Evolutionary conservation across 2,797 vertebrate genomes (phyloP), one percentile per base, ranked within the genome.

Genomic region (Takifugu rubripes): DNA sequence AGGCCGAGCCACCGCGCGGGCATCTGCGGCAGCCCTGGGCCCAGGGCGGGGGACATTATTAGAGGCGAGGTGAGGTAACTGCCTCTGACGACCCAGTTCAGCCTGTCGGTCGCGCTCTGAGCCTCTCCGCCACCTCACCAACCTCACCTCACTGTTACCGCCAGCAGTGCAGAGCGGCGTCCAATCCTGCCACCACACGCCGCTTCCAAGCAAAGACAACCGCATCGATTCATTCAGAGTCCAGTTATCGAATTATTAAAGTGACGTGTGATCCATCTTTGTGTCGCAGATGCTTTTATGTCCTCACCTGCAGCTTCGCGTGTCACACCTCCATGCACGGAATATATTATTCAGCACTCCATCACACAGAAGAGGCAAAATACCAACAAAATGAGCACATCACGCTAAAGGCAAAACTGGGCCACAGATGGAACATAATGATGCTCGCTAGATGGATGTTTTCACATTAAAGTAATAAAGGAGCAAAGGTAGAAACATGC

Each of bases 1-100:
- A 76, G 70, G 59, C 76, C 59, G 73, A 68, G 79, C 72, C 81
- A 83, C 85, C 69, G 71, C 50, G 55, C 60, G 72, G 69, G 75
- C 77, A 82, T 65, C 82, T 86, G 68, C 68, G 66, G 76, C 72
- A 84, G 78, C 81, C 78, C 68, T 68, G 81, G 49, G 76, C 78
- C 78, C 69, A 69, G 75, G 76, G 73, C 69, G 53, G 46, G 63
- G 77, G 80, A 82, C 83, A 85, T 88, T 84, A 88, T 85, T 86
- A 85, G 82, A 81, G 78, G 82, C 81, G 70, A 83, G 85, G 66
- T 72, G 74, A 79, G 81, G 80, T 88, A 86, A 89, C 82, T 78
- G 82, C 68, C 77, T 81, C 76, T 86, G 81, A 83, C 86, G 87
- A 89, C 81, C 86, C 85, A 82, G 79, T 90, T 89, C 77, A 79